Base-by-base conservation (phyloP, 1,140 invertebrate species). In the Platyscapa corneri region DNA sequence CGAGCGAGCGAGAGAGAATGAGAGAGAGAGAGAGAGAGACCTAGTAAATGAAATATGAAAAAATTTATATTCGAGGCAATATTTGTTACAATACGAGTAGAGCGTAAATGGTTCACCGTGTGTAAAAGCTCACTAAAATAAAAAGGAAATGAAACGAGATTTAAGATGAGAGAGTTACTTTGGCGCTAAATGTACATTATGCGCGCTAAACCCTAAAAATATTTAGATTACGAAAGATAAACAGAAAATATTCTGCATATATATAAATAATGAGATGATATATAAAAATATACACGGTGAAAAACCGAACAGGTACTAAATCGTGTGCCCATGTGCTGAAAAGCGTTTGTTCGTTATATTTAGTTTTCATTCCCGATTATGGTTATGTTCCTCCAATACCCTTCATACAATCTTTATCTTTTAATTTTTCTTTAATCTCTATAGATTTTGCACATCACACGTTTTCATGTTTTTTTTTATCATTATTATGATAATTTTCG, bases 41-140 rank as follows among this genome's bases (percentile, higher is more conserved):
- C 39, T 74, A 74, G 70, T 74, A 74, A 74, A 74, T 74, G 37
- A 74, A 74, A 23, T 74, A 39, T 27, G 76, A 86, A 87, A 89
- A 88, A 90, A 88, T 92, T 92, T 92, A 90, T 93, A 92, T 92
- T 93, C 89, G 90, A 92, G 90, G 92, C 92, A 92, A 93, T 92
- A 93, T 92, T 93, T 92, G 90, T 92, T 93, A 93, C 90, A 88
- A 92, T 91, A 90, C 89, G 88, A 89, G 74, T 91, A 91, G 89
- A 65, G 82, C 75, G 85, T 91, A 91, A 90, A 89, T 90, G 89
- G 88, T 89, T 88, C 83, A 87, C 76, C 82, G 85, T 87, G 87
- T 87, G 82, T 87, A 87, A 76, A 84, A 87, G 83, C 81, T 89
- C 76, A 81, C 64, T 82, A 60, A 42, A 79, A 37, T 56, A 77